Base-by-base conservation (phyloP, 2,888 invertebrate species). In the Philereme vetulata region DNA sequence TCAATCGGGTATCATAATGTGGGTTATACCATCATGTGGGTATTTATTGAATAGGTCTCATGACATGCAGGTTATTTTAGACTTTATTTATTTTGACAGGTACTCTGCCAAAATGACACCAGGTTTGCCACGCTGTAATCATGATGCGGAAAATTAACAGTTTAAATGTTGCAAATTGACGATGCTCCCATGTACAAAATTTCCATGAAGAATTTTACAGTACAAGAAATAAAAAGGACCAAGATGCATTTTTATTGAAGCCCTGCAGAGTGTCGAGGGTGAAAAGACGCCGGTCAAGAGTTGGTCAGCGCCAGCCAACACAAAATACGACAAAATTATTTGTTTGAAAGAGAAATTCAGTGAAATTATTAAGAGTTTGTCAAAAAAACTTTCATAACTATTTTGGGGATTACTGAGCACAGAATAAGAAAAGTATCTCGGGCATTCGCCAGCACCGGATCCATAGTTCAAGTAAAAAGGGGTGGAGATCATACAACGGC, bases 401-500 rank as follows among this genome's bases (percentile, higher is more conserved):
- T 65, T 53, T 60, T 65, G 56, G 33, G 44, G 8, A 38, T 66
- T 51, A 64, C 57, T 7, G 65, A 36, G 40, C 63, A 61, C 38
- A 63, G 60, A 32, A 56, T 70, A 33, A 56, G 65, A 60, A 60
- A 35, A 59, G 63, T 70, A 21, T 51, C 64, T 54, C 40, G 49
- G 65, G 62, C 54, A 51, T 70, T 61, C 64, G 54, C 53, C 38
- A 60, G 11, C 32, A 67, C 66, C 45, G 67, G 66, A 48, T 11
- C 58, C 33, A 5, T 65, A 40, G 59, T 64, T 45, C 45, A 65
- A 64, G 67, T 66, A 63, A 67, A 58, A 44, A 60, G 66, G 50
- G 67, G 70, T 57, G 67, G 65, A 6, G 67, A 70, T 56, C 66
- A 64, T 56, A 66, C 60, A 21, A 66, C 66, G 6, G 44, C 48